Conservation (phyloP, 2,113 vertebrate genomes). For the Lucifuga dentata region DNA sequence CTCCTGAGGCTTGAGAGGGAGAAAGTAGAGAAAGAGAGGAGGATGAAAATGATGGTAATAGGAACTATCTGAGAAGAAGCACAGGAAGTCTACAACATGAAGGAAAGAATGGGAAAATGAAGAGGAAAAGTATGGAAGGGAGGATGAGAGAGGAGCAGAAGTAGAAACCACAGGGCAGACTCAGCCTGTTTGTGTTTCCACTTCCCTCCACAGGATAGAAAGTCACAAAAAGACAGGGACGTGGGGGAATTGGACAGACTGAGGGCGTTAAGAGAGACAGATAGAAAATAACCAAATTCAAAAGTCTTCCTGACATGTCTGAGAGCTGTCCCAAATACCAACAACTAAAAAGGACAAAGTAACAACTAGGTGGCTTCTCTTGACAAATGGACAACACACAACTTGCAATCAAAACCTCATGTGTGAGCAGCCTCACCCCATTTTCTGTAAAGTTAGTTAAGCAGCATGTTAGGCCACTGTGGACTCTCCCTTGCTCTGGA, state of each 20-base stretch:
- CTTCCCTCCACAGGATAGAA: conserved; percentile 63
- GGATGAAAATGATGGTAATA: conserved; percentile 14
- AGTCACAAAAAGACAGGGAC: conserved; percentile 59
- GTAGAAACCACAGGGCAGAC: conserved; percentile 71
- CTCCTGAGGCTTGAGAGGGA: conserved; percentile 76
- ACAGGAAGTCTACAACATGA: conserved; percentile 2
- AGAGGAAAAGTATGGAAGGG: conserved; percentile 24
- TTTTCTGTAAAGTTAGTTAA: no score
- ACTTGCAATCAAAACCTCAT: conserved; percentile 42
- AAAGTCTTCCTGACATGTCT: conserved; percentile 28
- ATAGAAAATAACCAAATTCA: conserved; percentile 59
- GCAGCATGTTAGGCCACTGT: background rate
- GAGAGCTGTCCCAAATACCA: conserved; percentile 18
- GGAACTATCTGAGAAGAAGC: conserved; percentile 7
- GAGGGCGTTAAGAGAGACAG: conserved; percentile 32
- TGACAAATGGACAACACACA: conserved; percentile 27
- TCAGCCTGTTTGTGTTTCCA: conserved; percentile 76
- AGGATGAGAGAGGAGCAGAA: conserved; percentile 20
- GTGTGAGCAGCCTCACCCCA: conserved; percentile 20
- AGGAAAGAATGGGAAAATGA: conserved; percentile 1
- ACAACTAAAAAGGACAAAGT: conserved; percentile 17
- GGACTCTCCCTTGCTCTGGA: conserved; percentile 29
- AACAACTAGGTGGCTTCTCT: background rate
- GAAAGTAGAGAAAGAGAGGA: conserved; percentile 3
- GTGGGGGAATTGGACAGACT: conserved; percentile 20